Evolutionary conservation across 2,888 invertebrate genomes (phyloP).

Genomic region (Tetheella fluctuosa): DNA sequence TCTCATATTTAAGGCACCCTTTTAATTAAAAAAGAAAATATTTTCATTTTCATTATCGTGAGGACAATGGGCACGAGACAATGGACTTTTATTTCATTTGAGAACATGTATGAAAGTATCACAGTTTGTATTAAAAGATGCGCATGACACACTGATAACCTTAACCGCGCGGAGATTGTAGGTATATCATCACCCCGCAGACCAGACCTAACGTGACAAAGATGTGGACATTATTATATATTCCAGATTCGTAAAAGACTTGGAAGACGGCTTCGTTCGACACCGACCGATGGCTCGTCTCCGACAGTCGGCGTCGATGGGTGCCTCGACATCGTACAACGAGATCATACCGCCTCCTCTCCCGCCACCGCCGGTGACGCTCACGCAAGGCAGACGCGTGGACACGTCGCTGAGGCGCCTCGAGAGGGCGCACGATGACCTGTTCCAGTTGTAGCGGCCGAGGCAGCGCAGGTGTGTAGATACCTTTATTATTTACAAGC

Average conservation of each 20-base stretch:
- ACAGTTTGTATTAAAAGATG: too few relatives aligned
- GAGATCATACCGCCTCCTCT: constrained; percentile 77
- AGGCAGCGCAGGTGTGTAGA: constrained; percentile 71
- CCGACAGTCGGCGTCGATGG: constrained; percentile 83
- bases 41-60: too few relatives aligned
- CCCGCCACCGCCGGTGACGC: constrained; percentile 86
- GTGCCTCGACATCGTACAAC: constrained; percentile 74
- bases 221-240: background rate
- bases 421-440: constrained; percentile 93
- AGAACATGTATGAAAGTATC: too few relatives aligned
- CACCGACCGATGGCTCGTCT: constrained; percentile 82
- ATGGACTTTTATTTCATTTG: too few relatives aligned
- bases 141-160: too few relatives aligned
- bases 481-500: background rate
- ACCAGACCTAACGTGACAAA: too few relatives aligned
- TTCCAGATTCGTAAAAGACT: constrained; percentile 83
- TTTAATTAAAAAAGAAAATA: too few relatives aligned
- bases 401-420: constrained; percentile 91
- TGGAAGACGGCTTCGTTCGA: constrained; percentile 81
- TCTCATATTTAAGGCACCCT: too few relatives aligned
- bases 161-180: too few relatives aligned
- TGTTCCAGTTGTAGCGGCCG: constrained; percentile 94
- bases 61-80: too few relatives aligned
- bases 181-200: too few relatives aligned
- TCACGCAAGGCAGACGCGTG: constrained; percentile 92